Evolutionary conservation across 2,888 invertebrate species (phyloP), one percentile per base, ranked within the genome.

Genomic region (Synanthedon vespiformis): DNA sequence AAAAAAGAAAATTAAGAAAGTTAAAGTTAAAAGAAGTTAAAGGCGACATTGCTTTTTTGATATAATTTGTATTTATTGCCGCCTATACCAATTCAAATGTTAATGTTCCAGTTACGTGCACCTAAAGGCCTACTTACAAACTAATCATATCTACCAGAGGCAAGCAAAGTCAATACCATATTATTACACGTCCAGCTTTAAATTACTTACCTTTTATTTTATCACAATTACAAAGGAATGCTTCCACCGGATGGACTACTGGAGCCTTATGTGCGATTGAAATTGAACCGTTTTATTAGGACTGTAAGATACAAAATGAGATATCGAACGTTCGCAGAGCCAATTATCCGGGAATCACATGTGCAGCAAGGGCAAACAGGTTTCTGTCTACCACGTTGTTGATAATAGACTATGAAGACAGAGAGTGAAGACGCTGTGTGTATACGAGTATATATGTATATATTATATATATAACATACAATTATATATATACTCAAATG

Each of bases 261-360:
- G 50, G 50, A 34, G 14, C 16, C 14, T 13, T 44, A 14, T 3
- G 12, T 51, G 52, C 56, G 56, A 63, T 62, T 61, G 57, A 68
- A 69, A 69, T 63, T 57, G 57, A 60, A 64, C 60, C 67, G 54
- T 72, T 68, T 64, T 66, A 63, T 65, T 56, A 62, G 61, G 56
- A 61, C 49, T 52, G 54, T 61, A 67, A 65, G 64, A 66, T 69
- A 70, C 72, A 74, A 74, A 78, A 67, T 69, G 59, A 66, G 67
- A 68, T 65, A 63, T 60, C 58, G 57, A 47, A 61, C 57, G 61
- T 68, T 65, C 68, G 64, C 63, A 57, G 71, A 67, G 71, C 73
- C 74, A 78, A 80, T 80, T 80, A 78, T 67, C 68, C 65, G 67
- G 60, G 62, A 66, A 70, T 72, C 73, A 70, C 67, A 63, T 60